Base-by-base conservation (phyloP, 2,113 vertebrate genomes). In the Phrynosoma blainvillii region DNA sequence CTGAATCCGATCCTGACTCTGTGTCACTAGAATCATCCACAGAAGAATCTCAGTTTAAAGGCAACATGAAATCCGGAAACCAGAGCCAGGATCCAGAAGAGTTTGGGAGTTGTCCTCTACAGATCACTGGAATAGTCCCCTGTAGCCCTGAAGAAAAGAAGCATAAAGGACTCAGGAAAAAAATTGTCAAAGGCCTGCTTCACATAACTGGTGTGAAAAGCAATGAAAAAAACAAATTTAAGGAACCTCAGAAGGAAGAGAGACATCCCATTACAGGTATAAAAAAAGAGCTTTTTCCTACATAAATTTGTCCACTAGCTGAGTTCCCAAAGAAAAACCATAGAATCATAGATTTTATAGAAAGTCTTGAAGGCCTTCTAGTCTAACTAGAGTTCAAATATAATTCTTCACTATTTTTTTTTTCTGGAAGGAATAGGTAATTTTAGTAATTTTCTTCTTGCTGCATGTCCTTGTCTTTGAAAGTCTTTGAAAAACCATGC, bases 181-280 rank as follows among this genome's bases (percentile, higher is more conserved):
- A 91, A 56, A 4, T 95, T 25, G 88, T 14, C 85, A 0, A 81
- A 23, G 42, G 1, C 1, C 65, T 86, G 0, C 62, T 30, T 36
- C n/a, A 65, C 42, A 32, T 36, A 20, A 2, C 54, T 2, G 25
- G 9, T 82, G 36, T 36, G 5, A 71, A 71, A 36, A 70, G 13
- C 40, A 70, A 47, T 71, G 20, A 7, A 62, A n/a, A 27, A 20
- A 8, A 5, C 8, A 59, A 23, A 25, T 68, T 59, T n/a, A 80
- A 73, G 18, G 54, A 65, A 23, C 12, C 89, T 87, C 90, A 87
- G 23, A 91, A 91, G 16, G 93, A 91, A 84, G 93, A 95, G 56
- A 30, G 12, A 82, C 93, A 93, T 23, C 82, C 91, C 21, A 88
- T 86, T 84, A 94, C 90, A 87, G 92, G 95, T 96, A 94, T n/a